Conservation (phyloP, 2,113 vertebrate genomes). For the Cynoglossus semilaevis region DNA sequence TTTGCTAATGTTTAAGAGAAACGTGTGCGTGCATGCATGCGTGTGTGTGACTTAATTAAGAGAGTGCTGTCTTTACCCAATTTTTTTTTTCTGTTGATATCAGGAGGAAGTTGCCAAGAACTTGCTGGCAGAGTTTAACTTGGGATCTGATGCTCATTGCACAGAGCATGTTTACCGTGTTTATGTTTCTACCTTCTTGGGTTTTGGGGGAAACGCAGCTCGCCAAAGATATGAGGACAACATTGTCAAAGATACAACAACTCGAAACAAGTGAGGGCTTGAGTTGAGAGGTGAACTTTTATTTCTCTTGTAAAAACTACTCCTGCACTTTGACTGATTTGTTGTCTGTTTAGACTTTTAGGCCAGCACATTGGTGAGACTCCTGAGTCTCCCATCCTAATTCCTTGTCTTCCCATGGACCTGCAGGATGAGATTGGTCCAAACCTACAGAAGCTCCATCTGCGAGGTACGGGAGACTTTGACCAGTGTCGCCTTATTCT, state of each 20-base stretch:
- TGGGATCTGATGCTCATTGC: conserved; percentile 93
- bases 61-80: conserved; percentile 1
- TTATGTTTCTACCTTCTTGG: conserved; percentile 95
- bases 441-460: conserved; percentile 70
- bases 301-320: not conserved
- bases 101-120: conserved; percentile 97
- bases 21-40: too few relatives aligned
- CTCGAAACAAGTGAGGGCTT: conserved; percentile 84
- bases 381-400: conserved; percentile 77
- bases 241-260: conserved; percentile 72
- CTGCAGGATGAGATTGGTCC: conserved; percentile 83
- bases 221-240: conserved; percentile 86
- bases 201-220: conserved; percentile 93
- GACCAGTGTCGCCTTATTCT: conserved; percentile 82
- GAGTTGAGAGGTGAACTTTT: not conserved
- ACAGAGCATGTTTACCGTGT: conserved; percentile 94
- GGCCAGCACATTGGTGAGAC: conserved; percentile 79
- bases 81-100: conserved; percentile 30
- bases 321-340: not conserved
- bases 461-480: conserved; percentile 89
- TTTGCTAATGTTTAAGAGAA: not conserved
- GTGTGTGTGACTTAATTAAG: not conserved
- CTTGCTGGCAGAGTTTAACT: conserved; percentile 91
- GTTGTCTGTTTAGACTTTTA: conserved; percentile 72
- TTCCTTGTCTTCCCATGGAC: conserved; percentile 90